A percentile compares a stretch with the other conserved stretches of the same genome.
Conservation (phyloP, 2,888 invertebrate genomes). For the Heteromurus nitidus region DNA sequence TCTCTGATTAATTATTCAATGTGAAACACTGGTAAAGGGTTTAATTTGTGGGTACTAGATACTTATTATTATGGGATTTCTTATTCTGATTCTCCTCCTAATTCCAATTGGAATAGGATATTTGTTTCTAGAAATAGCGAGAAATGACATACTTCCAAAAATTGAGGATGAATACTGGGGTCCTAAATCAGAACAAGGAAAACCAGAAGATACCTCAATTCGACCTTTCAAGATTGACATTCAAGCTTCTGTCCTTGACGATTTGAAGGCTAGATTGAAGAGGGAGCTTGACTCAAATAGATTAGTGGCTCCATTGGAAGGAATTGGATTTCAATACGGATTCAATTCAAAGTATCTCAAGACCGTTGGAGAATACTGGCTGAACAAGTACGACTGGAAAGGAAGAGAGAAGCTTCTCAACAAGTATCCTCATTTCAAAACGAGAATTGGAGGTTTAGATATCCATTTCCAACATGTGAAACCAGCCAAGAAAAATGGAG, state of each 20-base stretch:
- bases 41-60: no score
- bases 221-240: conserved; percentile 80
- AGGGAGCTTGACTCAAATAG: conserved; percentile 77
- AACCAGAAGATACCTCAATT: conserved; percentile 59
- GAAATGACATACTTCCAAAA: no score
- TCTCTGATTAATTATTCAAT: no score
- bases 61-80: no score
- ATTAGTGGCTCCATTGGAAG: conserved; percentile 75
- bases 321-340: conserved; percentile 86
- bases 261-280: conserved; percentile 80
- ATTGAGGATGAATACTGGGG: conserved; percentile 66
- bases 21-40: no score
- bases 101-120: no score
- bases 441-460: conserved; percentile 84
- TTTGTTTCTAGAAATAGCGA: no score
- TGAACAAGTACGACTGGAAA: conserved; percentile 83
- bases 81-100: no score
- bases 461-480: conserved; percentile 86
- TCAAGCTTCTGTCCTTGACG: conserved; percentile 78
- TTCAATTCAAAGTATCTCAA: conserved; percentile 84
- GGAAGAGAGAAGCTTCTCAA: conserved; percentile 84
- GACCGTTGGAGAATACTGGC: conserved; percentile 85
- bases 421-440: conserved; percentile 83
- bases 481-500: conserved; percentile 67
- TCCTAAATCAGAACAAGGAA: conserved; percentile 71